A percentile compares a stretch with the other conserved stretches of the same genome.
These are phyloP conservation scores for Melipona quadrifasciata DNA, from an alignment of 1,140 invertebrate species.

Conservation along the genomic window DNA sequence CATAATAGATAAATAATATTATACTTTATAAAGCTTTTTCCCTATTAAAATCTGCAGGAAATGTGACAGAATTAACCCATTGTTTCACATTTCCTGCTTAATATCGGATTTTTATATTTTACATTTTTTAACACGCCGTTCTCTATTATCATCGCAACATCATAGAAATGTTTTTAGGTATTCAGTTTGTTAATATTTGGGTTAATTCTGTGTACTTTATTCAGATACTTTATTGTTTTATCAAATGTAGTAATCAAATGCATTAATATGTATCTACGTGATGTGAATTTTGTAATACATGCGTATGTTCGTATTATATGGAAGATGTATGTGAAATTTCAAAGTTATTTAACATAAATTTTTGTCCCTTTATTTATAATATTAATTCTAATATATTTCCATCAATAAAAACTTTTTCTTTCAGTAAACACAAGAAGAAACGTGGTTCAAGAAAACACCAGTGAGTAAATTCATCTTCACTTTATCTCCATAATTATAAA, in stretches of 20 bases:
- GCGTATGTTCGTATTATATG: constrained; percentile 25
- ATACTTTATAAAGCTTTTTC: constrained; percentile 21
- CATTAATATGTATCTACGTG: constrained; percentile 31
- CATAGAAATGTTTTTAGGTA: constrained; percentile 45
- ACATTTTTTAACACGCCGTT: constrained; percentile 70
- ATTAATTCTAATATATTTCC: constrained; percentile 59
- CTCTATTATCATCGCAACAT: constrained; percentile 69
- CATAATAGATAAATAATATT: constrained; percentile 16
- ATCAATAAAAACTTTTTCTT: constrained; percentile 71
- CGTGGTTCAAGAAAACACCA: constrained; percentile 74
- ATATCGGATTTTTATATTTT: constrained; percentile 39
- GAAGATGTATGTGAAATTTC: constrained; percentile 16
- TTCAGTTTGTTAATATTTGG: constrained; percentile 60
- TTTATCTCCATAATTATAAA: not conserved
- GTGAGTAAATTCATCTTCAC: constrained; percentile 74
- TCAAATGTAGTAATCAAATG: constrained; percentile 11
- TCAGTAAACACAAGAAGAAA: constrained; percentile 80
- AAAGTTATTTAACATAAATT: constrained; percentile 46
- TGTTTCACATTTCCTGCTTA: constrained; percentile 48
- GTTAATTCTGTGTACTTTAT: constrained; percentile 45
- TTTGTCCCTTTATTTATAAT: constrained; percentile 59
- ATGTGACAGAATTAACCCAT: constrained; percentile 67
- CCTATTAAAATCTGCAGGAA: constrained; percentile 50
- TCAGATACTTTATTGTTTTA: constrained; percentile 6
- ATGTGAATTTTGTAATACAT: constrained; percentile 33